Percentiles rank a stretch among this genome's conserved stretches.
phyloP scores from a whole-genome alignment of 2,797 vertebrate species.

The Sphaeramia orbicularis region DNA sequence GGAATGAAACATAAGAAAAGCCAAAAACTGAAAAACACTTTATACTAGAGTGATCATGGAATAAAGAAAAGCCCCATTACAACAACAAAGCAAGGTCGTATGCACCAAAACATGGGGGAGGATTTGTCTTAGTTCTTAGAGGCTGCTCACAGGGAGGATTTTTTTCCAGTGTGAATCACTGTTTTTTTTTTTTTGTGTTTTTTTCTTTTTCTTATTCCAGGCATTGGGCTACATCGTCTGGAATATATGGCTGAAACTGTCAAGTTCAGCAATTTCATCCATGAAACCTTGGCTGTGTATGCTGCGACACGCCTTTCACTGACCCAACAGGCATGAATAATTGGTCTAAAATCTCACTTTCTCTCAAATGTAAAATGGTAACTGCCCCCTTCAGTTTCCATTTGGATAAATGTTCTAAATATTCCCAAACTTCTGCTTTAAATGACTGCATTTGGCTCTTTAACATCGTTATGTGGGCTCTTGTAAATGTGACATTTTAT shows the following conservation, averaged over 20 bases:
- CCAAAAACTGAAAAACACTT: conserved; percentile 6
- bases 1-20: conserved; percentile 9
- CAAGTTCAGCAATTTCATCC: conserved; percentile 44
- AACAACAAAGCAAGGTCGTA: conserved; percentile 7
- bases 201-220: conserved; percentile 13
- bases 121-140: conserved; percentile 8
- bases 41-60: conserved; percentile 20
- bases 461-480: background rate
- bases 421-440: conserved; percentile 10
- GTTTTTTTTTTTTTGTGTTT: background rate
- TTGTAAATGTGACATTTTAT: conserved; percentile 1
- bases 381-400: conserved; percentile 21
- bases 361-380: conserved; percentile 6
- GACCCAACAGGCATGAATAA: conserved; percentile 40
- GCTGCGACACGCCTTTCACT: conserved; percentile 32
- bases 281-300: conserved; percentile 30
- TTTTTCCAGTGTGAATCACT: background rate
- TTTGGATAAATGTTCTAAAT: conserved; percentile 4
- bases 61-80: conserved; percentile 34
- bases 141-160: conserved; percentile 3
- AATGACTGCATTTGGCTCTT: conserved; percentile 15
- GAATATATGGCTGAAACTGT: conserved; percentile 22
- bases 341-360: conserved; percentile 42
- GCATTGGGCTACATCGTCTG: conserved; percentile 2
- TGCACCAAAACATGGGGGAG: conserved; percentile 10